Evolutionary conservation across 2,797 vertebrate genomes (phyloP).

Genomic region (Dromococcyx pavoninus): DNA sequence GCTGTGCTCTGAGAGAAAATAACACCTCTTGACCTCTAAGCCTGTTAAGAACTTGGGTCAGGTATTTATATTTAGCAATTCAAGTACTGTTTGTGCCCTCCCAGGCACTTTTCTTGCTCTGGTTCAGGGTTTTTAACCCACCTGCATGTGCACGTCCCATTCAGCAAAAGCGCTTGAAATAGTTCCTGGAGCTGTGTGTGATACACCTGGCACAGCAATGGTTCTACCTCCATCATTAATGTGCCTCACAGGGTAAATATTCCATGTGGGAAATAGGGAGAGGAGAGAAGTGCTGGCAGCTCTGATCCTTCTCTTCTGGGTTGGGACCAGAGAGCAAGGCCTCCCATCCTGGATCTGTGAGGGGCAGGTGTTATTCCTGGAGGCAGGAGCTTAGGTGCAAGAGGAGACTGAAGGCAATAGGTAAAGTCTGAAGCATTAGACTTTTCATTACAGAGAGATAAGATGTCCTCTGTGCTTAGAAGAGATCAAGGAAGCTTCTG

Average conservation of each 20-base stretch:
- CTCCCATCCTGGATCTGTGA: neutral
- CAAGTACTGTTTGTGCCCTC: neutral
- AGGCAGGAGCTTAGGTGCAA: neutral
- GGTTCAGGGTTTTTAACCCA: neutral
- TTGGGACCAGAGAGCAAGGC: neutral
- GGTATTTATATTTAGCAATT: neutral
- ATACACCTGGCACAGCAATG: neutral
- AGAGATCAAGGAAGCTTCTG: neutral
- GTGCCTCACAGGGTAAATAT: neutral
- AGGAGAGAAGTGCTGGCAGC: neutral
- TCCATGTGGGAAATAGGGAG: neutral
- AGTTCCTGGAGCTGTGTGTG: neutral
- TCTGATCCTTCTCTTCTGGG: neutral
- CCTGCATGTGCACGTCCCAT: neutral
- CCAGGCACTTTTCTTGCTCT: neutral
- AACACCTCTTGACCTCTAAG: neutral
- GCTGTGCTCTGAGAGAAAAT: neutral
- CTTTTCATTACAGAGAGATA: neutral
- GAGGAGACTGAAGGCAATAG: neutral
- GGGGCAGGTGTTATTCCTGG: neutral
- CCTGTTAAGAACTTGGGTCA: neutral
- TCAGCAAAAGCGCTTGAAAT: neutral
- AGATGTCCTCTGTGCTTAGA: neutral
- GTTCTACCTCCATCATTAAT: neutral
- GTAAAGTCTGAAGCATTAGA: neutral